Evolutionary conservation across 2,888 invertebrate species (phyloP).

Genomic region (Eudasyphora cyanicolor): DNA sequence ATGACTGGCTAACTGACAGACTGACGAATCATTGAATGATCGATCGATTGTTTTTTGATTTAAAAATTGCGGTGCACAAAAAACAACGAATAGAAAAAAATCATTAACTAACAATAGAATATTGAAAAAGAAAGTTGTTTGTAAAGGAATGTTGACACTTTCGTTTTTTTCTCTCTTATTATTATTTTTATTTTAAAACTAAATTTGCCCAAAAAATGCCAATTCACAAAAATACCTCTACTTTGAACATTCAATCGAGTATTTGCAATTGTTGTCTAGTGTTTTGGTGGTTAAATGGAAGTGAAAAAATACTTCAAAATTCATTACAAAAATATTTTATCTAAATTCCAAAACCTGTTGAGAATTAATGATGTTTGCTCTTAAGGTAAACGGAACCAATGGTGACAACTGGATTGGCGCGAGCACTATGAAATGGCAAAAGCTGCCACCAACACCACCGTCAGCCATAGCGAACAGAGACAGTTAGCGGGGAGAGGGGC

Average conservation of each 20-base stretch:
- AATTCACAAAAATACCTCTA: not conserved
- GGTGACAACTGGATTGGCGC: conserved; percentile 43
- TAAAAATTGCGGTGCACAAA: not conserved
- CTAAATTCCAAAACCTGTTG: conserved; percentile 48
- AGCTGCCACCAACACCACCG: not conserved
- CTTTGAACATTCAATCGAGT: not conserved
- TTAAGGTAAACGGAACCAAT: conserved; percentile 42
- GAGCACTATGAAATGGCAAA: conserved; percentile 2
- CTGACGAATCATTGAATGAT: not conserved
- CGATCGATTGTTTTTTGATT: conserved; percentile 8
- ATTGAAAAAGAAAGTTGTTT: conserved; percentile 17
- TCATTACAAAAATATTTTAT: conserved; percentile 31
- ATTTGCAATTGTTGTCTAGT: not conserved
- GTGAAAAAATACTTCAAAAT: not conserved
- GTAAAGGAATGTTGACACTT: not conserved
- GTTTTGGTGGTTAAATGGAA: not conserved
- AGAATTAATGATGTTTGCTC: conserved; percentile 46
- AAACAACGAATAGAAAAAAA: not conserved
- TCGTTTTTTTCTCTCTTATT: not conserved
- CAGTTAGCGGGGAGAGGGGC: no score
- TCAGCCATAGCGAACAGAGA: not conserved
- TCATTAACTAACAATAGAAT: conserved; percentile 29
- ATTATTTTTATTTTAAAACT: not conserved
- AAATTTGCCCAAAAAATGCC: not conserved
- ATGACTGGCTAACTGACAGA: not conserved